Evolutionary conservation across 1,140 invertebrate species (phyloP).

Genomic region (Latrodectus geometricus): DNA sequence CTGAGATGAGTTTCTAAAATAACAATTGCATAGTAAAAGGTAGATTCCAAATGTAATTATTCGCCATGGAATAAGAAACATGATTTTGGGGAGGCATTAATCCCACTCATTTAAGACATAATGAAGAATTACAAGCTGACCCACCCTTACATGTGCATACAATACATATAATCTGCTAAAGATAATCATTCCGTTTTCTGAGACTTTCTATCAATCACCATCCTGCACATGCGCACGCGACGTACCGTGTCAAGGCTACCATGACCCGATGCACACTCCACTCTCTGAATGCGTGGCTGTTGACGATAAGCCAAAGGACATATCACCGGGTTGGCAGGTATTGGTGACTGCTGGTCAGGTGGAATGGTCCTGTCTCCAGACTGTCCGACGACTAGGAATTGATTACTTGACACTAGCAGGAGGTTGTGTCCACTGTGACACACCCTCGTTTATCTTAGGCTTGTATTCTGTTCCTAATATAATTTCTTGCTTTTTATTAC

Average conservation of each 20-base stretch:
- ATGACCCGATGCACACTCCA: background rate
- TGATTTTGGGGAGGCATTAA: too few relatives aligned
- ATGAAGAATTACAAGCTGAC: too few relatives aligned
- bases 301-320: background rate
- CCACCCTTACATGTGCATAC: background rate
- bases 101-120: too few relatives aligned
- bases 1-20: too few relatives aligned
- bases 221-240: background rate
- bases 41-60: too few relatives aligned
- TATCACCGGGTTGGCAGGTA: background rate
- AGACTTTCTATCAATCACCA: background rate
- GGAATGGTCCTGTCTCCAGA: slow-evolving; percentile 2
- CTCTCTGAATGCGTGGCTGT: background rate
- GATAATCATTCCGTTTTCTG: background rate
- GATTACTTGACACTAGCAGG: slow-evolving; percentile 21
- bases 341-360: background rate
- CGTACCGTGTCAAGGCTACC: too few relatives aligned
- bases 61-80: too few relatives aligned
- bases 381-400: slow-evolving; percentile 36
- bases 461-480: too few relatives aligned
- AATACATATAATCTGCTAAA: background rate
- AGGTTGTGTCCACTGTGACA: slow-evolving; percentile 18
- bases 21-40: too few relatives aligned
- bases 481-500: too few relatives aligned
- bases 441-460: slow-evolving; percentile 26